Conservation (phyloP, 2,888 invertebrate species). For the Koerneria pararmatus region DNA sequence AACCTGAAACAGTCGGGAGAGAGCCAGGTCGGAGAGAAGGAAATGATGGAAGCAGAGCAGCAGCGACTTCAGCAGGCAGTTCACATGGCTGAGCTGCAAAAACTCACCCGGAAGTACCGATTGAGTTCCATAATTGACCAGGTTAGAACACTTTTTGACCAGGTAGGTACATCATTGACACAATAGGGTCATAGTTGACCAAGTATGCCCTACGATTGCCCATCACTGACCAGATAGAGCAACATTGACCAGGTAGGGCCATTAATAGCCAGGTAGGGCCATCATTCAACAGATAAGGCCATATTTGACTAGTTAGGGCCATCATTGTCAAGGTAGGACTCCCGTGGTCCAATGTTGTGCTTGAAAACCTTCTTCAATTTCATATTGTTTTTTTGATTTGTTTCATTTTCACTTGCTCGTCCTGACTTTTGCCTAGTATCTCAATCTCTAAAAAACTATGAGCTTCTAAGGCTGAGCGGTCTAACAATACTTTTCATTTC, state of each 20-base stretch:
- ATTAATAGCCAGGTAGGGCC: no score
- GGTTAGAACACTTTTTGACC: constrained; percentile 25
- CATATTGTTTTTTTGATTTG: not conserved
- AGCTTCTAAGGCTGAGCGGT: not conserved
- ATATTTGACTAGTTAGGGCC: no score
- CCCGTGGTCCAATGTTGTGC: no score
- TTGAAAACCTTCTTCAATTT: not conserved
- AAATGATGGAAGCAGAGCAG: constrained; percentile 43
- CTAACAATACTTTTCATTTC: no score
- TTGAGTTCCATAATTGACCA: constrained; percentile 57
- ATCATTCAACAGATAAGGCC: no score
- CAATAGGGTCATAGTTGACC: no score
- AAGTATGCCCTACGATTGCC: no score
- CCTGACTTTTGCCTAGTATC: not conserved
- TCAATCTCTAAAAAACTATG: not conserved
- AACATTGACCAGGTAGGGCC: no score
- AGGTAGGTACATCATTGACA: no score
- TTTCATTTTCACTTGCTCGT: not conserved
- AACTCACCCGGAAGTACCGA: constrained; percentile 58
- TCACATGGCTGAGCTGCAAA: constrained; percentile 56
- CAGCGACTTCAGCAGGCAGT: constrained; percentile 54
- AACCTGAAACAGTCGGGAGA: constrained; percentile 47
- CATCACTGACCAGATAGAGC: no score
- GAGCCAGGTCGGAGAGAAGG: constrained; percentile 39
- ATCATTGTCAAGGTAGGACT: no score